Conservation (phyloP, 2,113 vertebrate genomes). For the Prunella fulvescens region DNA sequence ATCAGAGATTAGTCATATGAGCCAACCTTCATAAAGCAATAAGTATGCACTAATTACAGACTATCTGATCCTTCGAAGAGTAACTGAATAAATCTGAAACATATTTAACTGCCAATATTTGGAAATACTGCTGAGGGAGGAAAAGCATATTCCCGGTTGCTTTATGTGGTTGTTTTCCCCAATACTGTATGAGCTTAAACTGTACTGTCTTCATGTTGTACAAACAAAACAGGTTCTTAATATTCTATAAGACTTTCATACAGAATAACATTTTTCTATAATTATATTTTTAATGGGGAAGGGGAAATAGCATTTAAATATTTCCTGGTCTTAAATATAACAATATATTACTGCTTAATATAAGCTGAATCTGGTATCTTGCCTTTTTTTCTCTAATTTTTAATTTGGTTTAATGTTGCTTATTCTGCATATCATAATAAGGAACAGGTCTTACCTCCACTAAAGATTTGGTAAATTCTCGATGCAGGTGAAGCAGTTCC, state of each 20-base stretch:
- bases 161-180: neutral
- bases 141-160: neutral
- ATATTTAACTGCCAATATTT: constrained; percentile 22
- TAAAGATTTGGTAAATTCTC: constrained; percentile 73
- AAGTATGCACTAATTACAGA: constrained; percentile 16
- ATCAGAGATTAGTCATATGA: constrained; percentile 19
- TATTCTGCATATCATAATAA: constrained; percentile 68
- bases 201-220: constrained; percentile 6
- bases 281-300: constrained; percentile 16
- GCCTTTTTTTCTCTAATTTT: neutral
- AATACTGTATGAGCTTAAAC: constrained; percentile 32
- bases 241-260: constrained; percentile 36
- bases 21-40: constrained; percentile 11
- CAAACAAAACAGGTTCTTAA: constrained; percentile 30
- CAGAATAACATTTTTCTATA: constrained; percentile 47
- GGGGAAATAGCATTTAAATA: constrained; percentile 1
- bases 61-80: neutral
- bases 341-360: constrained; percentile 32
- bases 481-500: constrained; percentile 75
- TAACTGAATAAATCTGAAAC: constrained; percentile 24
- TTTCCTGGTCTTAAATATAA: constrained; percentile 16
- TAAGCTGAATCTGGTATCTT: constrained; percentile 23
- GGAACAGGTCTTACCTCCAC: constrained; percentile 78
- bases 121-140: constrained; percentile 10
- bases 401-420: constrained; percentile 36